phyloP scores from a whole-genome alignment of 2,888 invertebrate species.

The Chymomyza caudatula region DNA sequence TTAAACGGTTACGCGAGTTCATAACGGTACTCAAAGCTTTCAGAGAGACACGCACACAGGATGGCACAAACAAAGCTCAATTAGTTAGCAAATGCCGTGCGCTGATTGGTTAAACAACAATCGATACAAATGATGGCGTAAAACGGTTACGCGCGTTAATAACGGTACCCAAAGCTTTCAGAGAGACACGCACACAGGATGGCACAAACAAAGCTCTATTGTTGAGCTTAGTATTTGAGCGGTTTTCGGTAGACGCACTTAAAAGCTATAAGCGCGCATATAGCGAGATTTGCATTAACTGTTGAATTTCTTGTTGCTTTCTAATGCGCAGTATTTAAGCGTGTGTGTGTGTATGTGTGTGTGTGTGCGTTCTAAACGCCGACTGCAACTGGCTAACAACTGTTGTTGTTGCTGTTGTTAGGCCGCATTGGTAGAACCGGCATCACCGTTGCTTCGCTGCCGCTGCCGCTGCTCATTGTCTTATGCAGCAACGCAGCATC shows the following conservation, averaged over 20 bases:
- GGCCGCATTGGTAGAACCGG: background rate
- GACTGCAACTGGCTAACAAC: background rate
- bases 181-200: slow-evolving; percentile 3
- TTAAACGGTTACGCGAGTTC: background rate
- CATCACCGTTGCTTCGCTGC: background rate
- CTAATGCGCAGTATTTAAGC: slow-evolving; percentile 25
- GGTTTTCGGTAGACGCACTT: background rate
- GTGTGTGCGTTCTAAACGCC: background rate
- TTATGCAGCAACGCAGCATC: slow-evolving; percentile 23
- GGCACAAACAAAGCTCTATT: background rate
- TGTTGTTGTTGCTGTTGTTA: background rate
- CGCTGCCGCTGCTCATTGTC: slow-evolving; percentile 41
- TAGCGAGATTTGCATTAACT: slow-evolving; percentile 63
- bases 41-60: slow-evolving; percentile 4
- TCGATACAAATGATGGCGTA: too few species aligned
- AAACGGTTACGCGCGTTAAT: background rate
- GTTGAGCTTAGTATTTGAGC: background rate
- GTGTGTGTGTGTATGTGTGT: slow-evolving; percentile 9
- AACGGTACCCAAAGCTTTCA: background rate
- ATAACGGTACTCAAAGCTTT: background rate
- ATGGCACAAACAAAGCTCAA: background rate
- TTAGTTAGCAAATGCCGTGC: background rate
- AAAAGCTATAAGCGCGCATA: background rate
- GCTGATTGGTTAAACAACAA: background rate
- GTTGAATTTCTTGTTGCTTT: slow-evolving; percentile 67